Evolutionary conservation across 2,888 invertebrate genomes (phyloP).

Genomic region (Tipula lateralis): DNA sequence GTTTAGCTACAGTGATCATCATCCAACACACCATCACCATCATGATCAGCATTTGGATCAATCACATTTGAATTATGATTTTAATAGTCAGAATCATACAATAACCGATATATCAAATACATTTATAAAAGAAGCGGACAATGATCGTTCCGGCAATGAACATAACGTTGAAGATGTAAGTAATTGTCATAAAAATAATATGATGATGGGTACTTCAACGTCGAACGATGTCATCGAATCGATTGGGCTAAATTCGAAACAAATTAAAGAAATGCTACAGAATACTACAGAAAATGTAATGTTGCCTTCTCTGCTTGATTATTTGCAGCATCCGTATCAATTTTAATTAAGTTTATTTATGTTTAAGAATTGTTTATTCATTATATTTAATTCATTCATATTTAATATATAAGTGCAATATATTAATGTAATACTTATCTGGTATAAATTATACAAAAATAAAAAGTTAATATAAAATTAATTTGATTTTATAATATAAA

Average conservation of each 20-base stretch:
- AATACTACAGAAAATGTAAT: conserved; percentile 33
- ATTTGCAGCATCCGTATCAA: conserved; percentile 43
- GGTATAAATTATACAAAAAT: not conserved
- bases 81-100: conserved; percentile 35
- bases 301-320: conserved; percentile 47
- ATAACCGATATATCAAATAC: conserved; percentile 37
- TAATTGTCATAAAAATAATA: not conserved
- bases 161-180: not conserved
- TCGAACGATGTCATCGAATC: conserved; percentile 28
- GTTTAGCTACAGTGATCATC: not conserved
- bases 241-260: conserved; percentile 28
- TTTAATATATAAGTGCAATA: not conserved
- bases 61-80: conserved; percentile 35
- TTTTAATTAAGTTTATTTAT: not conserved
- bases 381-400: not conserved
- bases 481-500: not conserved
- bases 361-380: not conserved
- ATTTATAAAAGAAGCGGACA: conserved; percentile 30
- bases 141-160: conserved; percentile 26
- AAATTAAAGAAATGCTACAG: conserved; percentile 32
- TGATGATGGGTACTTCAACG: not conserved
- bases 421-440: not conserved
- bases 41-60: conserved; percentile 32
- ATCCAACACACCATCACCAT: not conserved
- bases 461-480: not conserved